These are phyloP conservation scores for Trisateles emortualis DNA, from an alignment of 2,888 invertebrate species.

Conservation along the genomic window DNA sequence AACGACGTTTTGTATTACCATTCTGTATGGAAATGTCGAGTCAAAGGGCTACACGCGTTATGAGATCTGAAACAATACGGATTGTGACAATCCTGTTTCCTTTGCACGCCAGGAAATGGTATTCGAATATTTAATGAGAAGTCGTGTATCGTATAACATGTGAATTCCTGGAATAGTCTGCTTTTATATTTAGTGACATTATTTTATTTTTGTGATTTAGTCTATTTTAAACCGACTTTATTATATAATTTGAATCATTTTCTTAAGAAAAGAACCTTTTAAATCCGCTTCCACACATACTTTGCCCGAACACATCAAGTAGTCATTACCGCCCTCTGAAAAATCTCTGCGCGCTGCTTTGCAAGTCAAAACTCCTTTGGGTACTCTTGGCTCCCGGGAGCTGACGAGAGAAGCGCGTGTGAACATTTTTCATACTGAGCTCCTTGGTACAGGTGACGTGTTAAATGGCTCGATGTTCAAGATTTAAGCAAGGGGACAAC, in stretches of 20 bases:
- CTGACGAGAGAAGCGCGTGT: conserved; percentile 45
- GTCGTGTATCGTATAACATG: conserved; percentile 58
- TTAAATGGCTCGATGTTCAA: conserved; percentile 52
- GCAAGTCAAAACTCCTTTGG: conserved; percentile 83
- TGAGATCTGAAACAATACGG: conserved; percentile 84
- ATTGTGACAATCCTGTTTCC: conserved; percentile 84
- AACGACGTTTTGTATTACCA: conserved; percentile 73
- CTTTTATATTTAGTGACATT: conserved; percentile 1
- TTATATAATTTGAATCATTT: not conserved
- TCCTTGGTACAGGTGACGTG: conserved; percentile 54
- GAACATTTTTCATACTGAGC: conserved; percentile 59
- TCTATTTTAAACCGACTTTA: not conserved
- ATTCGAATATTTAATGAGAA: conserved; percentile 84
- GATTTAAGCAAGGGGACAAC: conserved; percentile 39
- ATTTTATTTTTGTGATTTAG: not conserved
- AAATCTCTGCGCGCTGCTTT: conserved; percentile 82
- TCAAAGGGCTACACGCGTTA: conserved; percentile 84
- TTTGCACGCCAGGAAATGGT: conserved; percentile 78
- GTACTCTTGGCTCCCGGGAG: conserved; percentile 48
- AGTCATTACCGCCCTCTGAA: conserved; percentile 85
- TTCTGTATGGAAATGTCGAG: conserved; percentile 73
- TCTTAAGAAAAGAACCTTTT: conserved; percentile 1
- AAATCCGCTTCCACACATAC: conserved; percentile 55
- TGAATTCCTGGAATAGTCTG: conserved; percentile 37
- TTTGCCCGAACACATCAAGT: conserved; percentile 72